Percentiles rank a stretch among this genome's conserved stretches.
Conservation (phyloP, 2,888 invertebrate species). For the Andrena bucephala region DNA sequence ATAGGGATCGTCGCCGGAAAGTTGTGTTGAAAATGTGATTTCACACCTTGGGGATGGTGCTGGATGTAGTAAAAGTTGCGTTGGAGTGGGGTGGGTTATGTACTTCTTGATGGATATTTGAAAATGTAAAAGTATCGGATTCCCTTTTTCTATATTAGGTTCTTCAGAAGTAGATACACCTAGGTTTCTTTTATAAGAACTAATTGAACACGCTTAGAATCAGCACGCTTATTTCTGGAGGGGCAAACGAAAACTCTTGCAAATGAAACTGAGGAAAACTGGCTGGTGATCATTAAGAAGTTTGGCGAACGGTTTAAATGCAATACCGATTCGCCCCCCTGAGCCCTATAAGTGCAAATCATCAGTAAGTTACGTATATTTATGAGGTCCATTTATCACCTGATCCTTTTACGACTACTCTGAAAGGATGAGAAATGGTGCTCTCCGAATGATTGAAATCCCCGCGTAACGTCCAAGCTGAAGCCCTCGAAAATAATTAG, state of each 20-base stretch:
- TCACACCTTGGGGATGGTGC: too few species aligned
- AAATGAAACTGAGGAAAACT: neutral
- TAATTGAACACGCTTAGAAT: neutral
- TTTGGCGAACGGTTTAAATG: slow-evolving; percentile 34
- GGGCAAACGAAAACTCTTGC: neutral
- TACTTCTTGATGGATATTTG: too few species aligned
- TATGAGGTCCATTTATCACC: slow-evolving; percentile 49
- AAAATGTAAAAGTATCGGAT: too few species aligned
- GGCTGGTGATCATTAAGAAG: neutral
- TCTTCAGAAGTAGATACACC: too few species aligned
- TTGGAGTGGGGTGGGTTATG: too few species aligned
- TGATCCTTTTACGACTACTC: slow-evolving; percentile 54
- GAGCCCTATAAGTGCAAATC: slow-evolving; percentile 42
- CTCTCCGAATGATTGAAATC: slow-evolving; percentile 53
- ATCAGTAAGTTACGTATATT: slow-evolving; percentile 51
- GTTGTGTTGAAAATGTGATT: too few species aligned
- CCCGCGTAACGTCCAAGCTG: slow-evolving; percentile 36
- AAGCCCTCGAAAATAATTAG: slow-evolving; percentile 46
- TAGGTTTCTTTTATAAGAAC: too few species aligned
- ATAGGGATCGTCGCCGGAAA: neutral
- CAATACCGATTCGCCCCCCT: slow-evolving; percentile 1
- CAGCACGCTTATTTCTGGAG: neutral
- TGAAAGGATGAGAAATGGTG: slow-evolving; percentile 54
- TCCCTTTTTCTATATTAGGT: too few species aligned
- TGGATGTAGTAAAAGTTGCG: too few species aligned